Percentiles rank a stretch among this genome's conserved stretches.
These are phyloP conservation scores for Drosophila infuscata DNA, from an alignment of 2,888 invertebrate species.

Conservation along the genomic window DNA sequence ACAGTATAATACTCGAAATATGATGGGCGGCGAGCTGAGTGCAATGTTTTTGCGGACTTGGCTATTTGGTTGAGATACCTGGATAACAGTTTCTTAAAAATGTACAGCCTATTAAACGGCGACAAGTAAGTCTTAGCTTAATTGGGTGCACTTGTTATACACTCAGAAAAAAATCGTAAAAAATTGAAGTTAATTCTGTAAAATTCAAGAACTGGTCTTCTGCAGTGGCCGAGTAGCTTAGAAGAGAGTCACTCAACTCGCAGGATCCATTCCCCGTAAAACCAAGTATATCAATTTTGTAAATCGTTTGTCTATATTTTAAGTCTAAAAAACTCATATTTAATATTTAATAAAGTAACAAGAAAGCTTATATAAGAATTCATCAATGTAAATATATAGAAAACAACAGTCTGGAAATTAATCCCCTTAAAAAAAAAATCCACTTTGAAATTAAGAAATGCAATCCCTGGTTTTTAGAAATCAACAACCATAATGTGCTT, in stretches of 20 bases:
- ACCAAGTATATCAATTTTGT: background rate
- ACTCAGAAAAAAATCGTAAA: background rate
- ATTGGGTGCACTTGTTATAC: constrained; percentile 7
- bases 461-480: too few species aligned
- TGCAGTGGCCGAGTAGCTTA: background rate
- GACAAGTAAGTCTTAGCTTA: background rate
- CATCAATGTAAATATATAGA: background rate
- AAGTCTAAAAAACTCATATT: background rate
- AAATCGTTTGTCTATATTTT: background rate
- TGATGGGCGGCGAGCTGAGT: background rate
- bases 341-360: background rate
- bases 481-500: too few species aligned
- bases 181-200: background rate
- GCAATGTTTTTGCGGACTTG: background rate
- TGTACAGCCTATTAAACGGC: background rate
- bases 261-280: background rate
- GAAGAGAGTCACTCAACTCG: background rate
- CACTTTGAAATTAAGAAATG: too few species aligned
- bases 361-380: background rate
- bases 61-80: background rate
- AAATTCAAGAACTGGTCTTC: background rate
- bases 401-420: background rate
- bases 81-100: constrained; percentile 4
- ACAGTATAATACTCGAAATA: constrained; percentile 5
- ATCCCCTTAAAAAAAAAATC: too few species aligned